A percentile compares a stretch with the other conserved stretches of the same genome.
Conservation (phyloP, 1,140 invertebrate genomes). For the Heliconius himera region DNA sequence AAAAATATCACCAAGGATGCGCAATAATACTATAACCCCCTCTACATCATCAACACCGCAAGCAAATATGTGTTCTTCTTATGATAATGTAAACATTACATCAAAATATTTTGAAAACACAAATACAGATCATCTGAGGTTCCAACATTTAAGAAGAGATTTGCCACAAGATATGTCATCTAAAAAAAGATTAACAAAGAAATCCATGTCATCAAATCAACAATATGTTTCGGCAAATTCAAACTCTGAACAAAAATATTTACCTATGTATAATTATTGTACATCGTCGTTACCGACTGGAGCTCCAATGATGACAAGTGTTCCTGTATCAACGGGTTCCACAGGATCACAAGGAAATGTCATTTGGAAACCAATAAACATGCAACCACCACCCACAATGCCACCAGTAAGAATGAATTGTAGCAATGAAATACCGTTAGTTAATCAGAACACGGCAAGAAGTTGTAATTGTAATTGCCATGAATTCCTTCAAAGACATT, state of each 20-base stretch:
- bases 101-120: not conserved
- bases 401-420: not conserved
- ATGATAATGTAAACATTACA: not conserved
- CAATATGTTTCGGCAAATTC: constrained; percentile 13
- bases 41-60: not conserved
- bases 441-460: constrained; percentile 30
- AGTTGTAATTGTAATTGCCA: constrained; percentile 59
- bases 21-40: not conserved
- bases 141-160: constrained; percentile 1
- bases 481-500: not conserved
- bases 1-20: not conserved
- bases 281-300: not conserved
- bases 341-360: constrained; percentile 40
- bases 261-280: constrained; percentile 38
- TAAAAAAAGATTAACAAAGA: constrained; percentile 14
- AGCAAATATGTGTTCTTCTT: not conserved
- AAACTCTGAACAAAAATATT: constrained; percentile 32
- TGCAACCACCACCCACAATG: constrained; percentile 39
- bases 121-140: not conserved
- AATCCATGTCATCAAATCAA: constrained; percentile 13
- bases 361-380: constrained; percentile 52
- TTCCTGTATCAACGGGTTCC: constrained; percentile 17
- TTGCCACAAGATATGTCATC: constrained; percentile 48
- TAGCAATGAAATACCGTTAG: constrained; percentile 1
- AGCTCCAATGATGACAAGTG: constrained; percentile 28